Evolutionary conservation across 2,113 vertebrate species (phyloP).

Genomic region (Anas platyrhynchos): DNA sequence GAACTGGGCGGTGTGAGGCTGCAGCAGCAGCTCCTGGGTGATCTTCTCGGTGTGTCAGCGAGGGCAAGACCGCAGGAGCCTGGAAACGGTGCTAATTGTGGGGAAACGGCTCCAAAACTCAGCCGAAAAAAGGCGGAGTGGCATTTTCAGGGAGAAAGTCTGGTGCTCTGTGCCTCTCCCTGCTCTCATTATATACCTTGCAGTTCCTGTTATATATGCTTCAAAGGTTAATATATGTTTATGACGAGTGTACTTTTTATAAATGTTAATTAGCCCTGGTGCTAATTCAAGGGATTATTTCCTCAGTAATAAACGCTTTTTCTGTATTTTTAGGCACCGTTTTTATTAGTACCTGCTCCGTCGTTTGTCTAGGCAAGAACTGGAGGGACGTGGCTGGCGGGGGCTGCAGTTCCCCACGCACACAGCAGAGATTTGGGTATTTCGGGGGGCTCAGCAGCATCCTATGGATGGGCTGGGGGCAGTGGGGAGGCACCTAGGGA

Average conservation of each 20-base stretch:
- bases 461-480: no score
- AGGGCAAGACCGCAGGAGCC: neutral
- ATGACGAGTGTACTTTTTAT: conserved; percentile 49
- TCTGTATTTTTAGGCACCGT: conserved; percentile 9
- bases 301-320: neutral
- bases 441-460: no score
- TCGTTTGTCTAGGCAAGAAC: neutral
- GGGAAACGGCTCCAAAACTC: neutral
- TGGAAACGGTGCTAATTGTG: neutral
- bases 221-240: conserved; percentile 67
- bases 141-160: neutral
- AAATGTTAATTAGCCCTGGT: conserved; percentile 42
- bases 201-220: conserved; percentile 24
- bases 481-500: no score
- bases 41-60: neutral
- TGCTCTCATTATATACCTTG: conserved; percentile 25
- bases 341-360: neutral
- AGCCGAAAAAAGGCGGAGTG: neutral
- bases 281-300: neutral
- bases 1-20: neutral
- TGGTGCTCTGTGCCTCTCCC: neutral
- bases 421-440: neutral
- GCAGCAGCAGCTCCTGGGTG: neutral
- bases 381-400: neutral
- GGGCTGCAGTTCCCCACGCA: neutral